A percentile compares a stretch with the other conserved stretches of the same genome.
These are phyloP conservation scores for Gila orcuttii DNA, from an alignment of 2,113 vertebrate genomes.

Conservation along the genomic window DNA sequence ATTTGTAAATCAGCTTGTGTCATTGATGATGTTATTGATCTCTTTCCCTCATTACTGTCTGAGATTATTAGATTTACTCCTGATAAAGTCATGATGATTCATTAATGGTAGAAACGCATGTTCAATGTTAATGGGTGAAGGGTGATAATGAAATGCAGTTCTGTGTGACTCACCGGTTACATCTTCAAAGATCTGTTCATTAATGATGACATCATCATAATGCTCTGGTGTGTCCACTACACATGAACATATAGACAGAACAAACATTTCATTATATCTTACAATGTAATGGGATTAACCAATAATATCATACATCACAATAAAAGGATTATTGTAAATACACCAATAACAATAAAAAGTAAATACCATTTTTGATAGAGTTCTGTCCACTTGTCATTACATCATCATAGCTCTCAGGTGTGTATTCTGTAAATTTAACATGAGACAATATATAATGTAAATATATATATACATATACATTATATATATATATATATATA, in stretches of 20 bases:
- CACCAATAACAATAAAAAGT: neutral
- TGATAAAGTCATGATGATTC: neutral
- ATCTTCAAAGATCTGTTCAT: neutral
- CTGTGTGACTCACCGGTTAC: constrained; percentile 10
- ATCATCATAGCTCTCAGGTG: constrained; percentile 40
- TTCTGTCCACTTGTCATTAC: constrained; percentile 2
- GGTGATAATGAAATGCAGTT: neutral
- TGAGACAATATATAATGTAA: neutral
- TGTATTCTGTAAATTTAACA: constrained; percentile 30
- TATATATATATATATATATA: too few species aligned
- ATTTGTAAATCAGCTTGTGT: neutral
- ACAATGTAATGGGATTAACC: neutral
- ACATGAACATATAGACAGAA: neutral
- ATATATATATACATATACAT: too few species aligned
- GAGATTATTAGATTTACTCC: neutral
- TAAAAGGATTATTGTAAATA: neutral
- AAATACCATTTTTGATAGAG: neutral
- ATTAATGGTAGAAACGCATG: neutral
- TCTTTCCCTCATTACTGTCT: neutral
- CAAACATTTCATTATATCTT: neutral
- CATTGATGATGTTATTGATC: neutral
- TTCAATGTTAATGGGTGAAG: neutral
- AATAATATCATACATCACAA: neutral
- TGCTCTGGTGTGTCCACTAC: neutral
- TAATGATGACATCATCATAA: constrained; percentile 34